Conservation (phyloP, 2,797 vertebrate genomes). For the Lindbergichthys nudifrons region DNA sequence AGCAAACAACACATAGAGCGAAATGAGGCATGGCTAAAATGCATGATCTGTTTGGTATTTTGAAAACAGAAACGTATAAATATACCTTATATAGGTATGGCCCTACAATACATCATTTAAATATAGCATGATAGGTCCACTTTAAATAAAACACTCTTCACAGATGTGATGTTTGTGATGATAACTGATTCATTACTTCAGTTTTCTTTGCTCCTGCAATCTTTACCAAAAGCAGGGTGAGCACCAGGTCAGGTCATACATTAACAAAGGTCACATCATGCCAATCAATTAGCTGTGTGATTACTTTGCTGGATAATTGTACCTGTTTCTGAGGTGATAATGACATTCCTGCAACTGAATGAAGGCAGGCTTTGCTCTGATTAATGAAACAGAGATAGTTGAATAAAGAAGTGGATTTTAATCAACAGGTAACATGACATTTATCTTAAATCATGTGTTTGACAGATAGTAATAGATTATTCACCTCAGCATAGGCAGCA, state of each 20-base stretch:
- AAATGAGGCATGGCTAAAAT: too few relatives aligned
- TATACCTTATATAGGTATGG: too few relatives aligned
- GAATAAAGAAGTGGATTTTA: background rate
- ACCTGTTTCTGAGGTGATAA: slow-evolving; percentile 1
- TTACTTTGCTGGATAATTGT: background rate
- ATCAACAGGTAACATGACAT: background rate
- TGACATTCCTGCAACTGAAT: slow-evolving; percentile 8
- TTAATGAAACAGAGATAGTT: background rate
- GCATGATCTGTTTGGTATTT: too few relatives aligned
- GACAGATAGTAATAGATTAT: background rate
- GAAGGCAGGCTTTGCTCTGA: background rate
- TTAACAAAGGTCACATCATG: background rate
- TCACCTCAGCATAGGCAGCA: background rate
- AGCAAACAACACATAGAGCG: too few relatives aligned
- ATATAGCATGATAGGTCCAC: too few relatives aligned
- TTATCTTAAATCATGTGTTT: background rate
- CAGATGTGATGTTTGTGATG: background rate
- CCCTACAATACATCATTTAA: too few relatives aligned
- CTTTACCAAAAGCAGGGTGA: background rate
- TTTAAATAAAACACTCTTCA: slow-evolving; percentile 71
- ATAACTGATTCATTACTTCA: background rate
- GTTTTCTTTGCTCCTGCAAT: background rate
- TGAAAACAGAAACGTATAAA: too few relatives aligned
- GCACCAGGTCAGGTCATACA: background rate
- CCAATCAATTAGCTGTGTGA: slow-evolving; percentile 17